These are phyloP conservation scores for Oppia nitens DNA, from an alignment of 1,140 invertebrate species.

Conservation along the genomic window DNA sequence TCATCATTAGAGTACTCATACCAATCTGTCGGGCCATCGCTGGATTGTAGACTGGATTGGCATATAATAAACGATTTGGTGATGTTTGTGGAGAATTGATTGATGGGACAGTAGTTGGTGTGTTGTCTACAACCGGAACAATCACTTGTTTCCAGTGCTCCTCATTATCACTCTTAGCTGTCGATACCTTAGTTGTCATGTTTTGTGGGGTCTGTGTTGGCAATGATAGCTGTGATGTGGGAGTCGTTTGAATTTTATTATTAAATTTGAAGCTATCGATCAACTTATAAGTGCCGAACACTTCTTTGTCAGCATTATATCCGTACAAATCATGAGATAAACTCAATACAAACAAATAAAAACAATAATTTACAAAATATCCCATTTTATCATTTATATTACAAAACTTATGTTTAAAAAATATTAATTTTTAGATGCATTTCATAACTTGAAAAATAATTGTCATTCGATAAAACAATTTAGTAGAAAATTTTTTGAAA, in stretches of 20 bases:
- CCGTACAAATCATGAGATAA: no score
- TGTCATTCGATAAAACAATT: no score
- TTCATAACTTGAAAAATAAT: no score
- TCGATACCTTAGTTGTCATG: no score
- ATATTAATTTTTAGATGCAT: no score
- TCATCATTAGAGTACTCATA: conserved; percentile 13
- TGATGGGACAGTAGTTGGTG: not conserved
- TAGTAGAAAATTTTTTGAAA: no score
- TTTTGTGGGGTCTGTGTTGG: no score
- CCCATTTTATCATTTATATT: no score
- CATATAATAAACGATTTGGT: not conserved
- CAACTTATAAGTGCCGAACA: not conserved
- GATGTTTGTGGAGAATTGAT: not conserved
- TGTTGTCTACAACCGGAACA: not conserved
- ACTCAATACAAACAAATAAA: no score
- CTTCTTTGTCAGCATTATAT: not conserved
- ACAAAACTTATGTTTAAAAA: no score
- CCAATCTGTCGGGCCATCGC: conserved; percentile 10
- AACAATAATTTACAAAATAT: no score
- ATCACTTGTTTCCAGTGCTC: not conserved
- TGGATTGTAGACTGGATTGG: conserved; percentile 3
- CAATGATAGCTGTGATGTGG: not conserved
- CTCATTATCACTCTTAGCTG: not conserved
- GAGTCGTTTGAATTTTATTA: no score
- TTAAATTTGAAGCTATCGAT: not conserved